phyloP scores from a whole-genome alignment of 30 jellyfish, hydroid and myxozoan genomes.

The Phacellophora camtschatica region DNA sequence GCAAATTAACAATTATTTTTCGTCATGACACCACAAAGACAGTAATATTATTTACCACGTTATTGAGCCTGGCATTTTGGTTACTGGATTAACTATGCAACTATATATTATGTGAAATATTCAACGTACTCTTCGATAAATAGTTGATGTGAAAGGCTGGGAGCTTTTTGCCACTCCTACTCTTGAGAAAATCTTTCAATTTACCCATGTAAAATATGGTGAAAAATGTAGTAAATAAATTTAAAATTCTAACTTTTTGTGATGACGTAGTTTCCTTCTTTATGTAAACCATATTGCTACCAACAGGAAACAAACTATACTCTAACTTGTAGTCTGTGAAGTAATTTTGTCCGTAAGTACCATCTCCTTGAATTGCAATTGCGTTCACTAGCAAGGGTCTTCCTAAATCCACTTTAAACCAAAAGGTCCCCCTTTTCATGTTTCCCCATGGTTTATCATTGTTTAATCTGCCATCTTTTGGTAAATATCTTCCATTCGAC shows the following conservation, averaged over 20 bases:
- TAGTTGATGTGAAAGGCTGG: too few relatives aligned
- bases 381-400: conserved; percentile 56
- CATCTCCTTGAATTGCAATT: conserved; percentile 67
- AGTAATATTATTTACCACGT: too few relatives aligned
- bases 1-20: too few relatives aligned
- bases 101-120: too few relatives aligned
- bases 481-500: conserved; percentile 17
- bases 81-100: too few relatives aligned
- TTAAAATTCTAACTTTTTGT: background rate
- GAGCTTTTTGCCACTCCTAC: too few relatives aligned
- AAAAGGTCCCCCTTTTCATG: background rate
- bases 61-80: too few relatives aligned
- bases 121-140: too few relatives aligned
- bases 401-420: conserved; percentile 71
- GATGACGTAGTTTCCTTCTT: conserved; percentile 19
- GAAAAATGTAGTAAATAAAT: background rate
- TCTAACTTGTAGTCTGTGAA: conserved; percentile 44
- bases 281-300: background rate
- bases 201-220: too few relatives aligned
- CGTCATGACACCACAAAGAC: too few relatives aligned
- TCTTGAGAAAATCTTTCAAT: too few relatives aligned
- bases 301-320: conserved; percentile 11
- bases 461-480: conserved; percentile 56
- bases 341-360: conserved; percentile 38
- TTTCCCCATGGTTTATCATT: conserved; percentile 54